Conservation (phyloP, 2,888 invertebrate species). For the Neoscelio sp. region DNA sequence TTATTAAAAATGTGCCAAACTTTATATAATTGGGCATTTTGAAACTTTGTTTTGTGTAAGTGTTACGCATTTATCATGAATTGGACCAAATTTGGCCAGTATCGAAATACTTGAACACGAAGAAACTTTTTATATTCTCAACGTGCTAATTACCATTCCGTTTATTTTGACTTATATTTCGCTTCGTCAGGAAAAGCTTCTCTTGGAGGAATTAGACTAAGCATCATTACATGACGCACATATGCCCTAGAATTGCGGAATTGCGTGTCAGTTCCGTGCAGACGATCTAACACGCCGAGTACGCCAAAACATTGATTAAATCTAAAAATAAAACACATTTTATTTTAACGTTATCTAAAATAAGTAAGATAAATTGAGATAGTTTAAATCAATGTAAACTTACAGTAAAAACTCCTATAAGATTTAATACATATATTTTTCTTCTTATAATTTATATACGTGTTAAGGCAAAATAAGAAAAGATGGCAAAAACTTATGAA, state of each 20-base stretch:
- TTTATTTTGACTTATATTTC: conserved; percentile 81
- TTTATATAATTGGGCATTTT: not conserved
- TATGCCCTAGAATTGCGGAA: conserved; percentile 90
- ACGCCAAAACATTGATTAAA: conserved; percentile 94
- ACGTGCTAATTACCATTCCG: not conserved
- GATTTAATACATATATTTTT: too few relatives aligned
- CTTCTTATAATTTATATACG: too few relatives aligned
- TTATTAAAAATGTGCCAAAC: not conserved
- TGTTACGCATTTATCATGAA: conserved; percentile 1
- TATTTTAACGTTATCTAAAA: too few relatives aligned
- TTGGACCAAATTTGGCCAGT: conserved; percentile 11
- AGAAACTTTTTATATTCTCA: conserved; percentile 13
- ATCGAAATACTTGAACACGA: conserved; percentile 35
- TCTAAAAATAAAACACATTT: conserved; percentile 82
- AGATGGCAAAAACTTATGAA: too few relatives aligned
- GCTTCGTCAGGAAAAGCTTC: conserved; percentile 87
- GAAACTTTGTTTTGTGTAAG: conserved; percentile 1
- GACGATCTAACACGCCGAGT: conserved; percentile 90
- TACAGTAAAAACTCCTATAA: too few relatives aligned
- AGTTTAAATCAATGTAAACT: too few relatives aligned
- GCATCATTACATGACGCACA: conserved; percentile 89
- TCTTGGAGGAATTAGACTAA: conserved; percentile 87
- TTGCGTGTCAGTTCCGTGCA: conserved; percentile 92
- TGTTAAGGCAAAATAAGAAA: too few relatives aligned
- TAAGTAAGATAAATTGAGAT: too few relatives aligned